Conservation (phyloP, 2,888 invertebrate species). For the Pyrrhia umbra region DNA sequence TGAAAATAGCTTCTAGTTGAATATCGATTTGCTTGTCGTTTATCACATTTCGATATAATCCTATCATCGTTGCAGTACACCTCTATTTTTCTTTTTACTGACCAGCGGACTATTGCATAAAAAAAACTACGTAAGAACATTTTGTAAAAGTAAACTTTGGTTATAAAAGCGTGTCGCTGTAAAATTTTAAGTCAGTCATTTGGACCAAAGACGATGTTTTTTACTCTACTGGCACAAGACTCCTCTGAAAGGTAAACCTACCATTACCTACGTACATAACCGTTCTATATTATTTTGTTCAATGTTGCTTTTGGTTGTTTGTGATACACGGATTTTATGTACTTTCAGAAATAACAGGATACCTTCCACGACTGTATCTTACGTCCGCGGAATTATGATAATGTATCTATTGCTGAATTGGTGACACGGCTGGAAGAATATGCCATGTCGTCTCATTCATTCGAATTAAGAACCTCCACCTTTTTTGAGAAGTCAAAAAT, state of each 20-base stretch:
- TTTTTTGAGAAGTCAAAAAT: too few relatives aligned
- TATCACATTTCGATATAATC: slow-evolving; percentile 6
- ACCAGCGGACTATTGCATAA: background rate
- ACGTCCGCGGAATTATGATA: slow-evolving; percentile 1
- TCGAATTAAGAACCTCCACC: too few relatives aligned
- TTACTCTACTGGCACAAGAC: slow-evolving; percentile 20
- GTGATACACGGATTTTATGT: slow-evolving; percentile 16
- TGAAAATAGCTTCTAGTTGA: background rate
- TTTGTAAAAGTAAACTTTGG: slow-evolving; percentile 3
- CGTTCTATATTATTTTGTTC: slow-evolving; percentile 27
- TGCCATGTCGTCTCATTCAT: too few relatives aligned
- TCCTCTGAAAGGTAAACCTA: slow-evolving; percentile 13
- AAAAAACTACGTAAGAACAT: background rate
- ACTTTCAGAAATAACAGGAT: background rate
- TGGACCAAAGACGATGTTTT: slow-evolving; percentile 14
- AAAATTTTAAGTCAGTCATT: slow-evolving; percentile 31
- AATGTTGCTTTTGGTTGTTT: too few relatives aligned
- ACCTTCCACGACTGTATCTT: slow-evolving; percentile 7
- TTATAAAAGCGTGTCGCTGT: slow-evolving; percentile 2
- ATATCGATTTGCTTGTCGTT: background rate
- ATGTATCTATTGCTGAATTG: slow-evolving; percentile 6
- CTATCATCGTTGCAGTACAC: background rate
- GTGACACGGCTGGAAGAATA: background rate
- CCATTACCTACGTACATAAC: slow-evolving; percentile 15
- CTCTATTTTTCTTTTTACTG: background rate